Conservation (phyloP, 2,797 vertebrate genomes). For the Pachyuromys duprasi region DNA sequence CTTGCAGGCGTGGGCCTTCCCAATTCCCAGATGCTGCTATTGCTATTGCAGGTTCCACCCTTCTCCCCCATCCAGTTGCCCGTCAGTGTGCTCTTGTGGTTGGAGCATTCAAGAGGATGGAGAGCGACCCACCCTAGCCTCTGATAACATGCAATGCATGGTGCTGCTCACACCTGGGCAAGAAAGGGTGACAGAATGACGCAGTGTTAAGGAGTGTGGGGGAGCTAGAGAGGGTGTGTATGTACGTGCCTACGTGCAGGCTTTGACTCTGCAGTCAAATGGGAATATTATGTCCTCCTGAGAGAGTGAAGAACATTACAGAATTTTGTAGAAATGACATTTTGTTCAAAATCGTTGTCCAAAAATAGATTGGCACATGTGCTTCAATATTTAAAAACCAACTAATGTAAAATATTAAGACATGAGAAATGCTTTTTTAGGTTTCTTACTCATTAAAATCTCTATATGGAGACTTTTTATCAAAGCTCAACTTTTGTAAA, state of each 20-base stretch:
- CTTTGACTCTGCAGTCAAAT: not conserved
- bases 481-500: not conserved
- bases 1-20: not conserved
- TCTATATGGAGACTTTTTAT: not conserved
- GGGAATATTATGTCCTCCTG: accelerated
- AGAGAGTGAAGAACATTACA: not conserved
- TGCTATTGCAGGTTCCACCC: not conserved
- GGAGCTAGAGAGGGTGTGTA: not conserved
- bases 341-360: not conserved
- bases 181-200: accelerated
- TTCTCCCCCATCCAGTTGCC: not conserved
- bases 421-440: not conserved
- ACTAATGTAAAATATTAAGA: not conserved
- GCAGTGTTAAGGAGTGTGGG: not conserved
- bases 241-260: not conserved
- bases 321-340: not conserved
- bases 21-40: accelerated
- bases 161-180: not conserved
- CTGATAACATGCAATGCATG: accelerated
- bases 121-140: accelerated
- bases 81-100: no score
- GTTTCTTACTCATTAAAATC: not conserved
- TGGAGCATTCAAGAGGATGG: accelerated
- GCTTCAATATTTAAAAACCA: not conserved
- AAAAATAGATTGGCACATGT: not conserved